Evolutionary conservation across 2,113 vertebrate genomes (phyloP).

Genomic region (Nerophis ophidion): DNA sequence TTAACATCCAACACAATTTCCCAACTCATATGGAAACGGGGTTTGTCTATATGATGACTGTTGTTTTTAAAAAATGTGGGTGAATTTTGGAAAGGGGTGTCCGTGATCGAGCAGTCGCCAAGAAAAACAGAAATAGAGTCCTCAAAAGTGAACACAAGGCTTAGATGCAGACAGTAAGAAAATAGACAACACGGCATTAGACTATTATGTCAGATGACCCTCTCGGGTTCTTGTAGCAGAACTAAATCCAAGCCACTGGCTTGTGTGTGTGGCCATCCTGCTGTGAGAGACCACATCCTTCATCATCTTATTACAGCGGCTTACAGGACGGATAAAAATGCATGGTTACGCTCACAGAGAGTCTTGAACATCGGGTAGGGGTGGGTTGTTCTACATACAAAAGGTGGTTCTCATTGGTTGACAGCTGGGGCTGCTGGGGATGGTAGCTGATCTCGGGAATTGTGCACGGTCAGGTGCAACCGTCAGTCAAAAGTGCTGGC

Average conservation of each 20-base stretch:
- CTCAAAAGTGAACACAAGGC: slow-evolving; percentile 14
- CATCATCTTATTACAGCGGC: slow-evolving; percentile 53
- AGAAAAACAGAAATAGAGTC: slow-evolving; percentile 10
- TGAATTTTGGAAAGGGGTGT: slow-evolving; percentile 19
- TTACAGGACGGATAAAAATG: slow-evolving; percentile 32
- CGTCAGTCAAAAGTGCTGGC: slow-evolving; percentile 55
- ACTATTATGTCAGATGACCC: slow-evolving; percentile 28
- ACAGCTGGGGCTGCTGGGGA: slow-evolving; percentile 11
- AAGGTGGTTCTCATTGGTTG: slow-evolving; percentile 35
- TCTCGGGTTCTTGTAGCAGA: slow-evolving; percentile 17
- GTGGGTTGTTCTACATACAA: slow-evolving; percentile 25
- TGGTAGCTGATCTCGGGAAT: slow-evolving; percentile 31
- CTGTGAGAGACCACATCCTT: slow-evolving; percentile 54
- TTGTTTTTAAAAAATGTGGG: too few relatives aligned
- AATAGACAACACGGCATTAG: slow-evolving; percentile 13
- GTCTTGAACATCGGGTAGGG: slow-evolving; percentile 38
- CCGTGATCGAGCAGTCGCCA: slow-evolving; percentile 18
- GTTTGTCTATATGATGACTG: too few relatives aligned
- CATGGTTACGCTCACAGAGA: slow-evolving; percentile 9
- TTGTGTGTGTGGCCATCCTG: slow-evolving; percentile 49
- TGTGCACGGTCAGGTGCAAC: slow-evolving; percentile 61
- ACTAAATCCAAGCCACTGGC: slow-evolving; percentile 21
- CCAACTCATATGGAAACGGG: too few relatives aligned
- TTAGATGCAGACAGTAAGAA: slow-evolving; percentile 9
- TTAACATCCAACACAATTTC: too few relatives aligned